These are phyloP conservation scores for Corythaixoides concolor DNA, from an alignment of 2,113 vertebrate genomes.

Conservation along the genomic window DNA sequence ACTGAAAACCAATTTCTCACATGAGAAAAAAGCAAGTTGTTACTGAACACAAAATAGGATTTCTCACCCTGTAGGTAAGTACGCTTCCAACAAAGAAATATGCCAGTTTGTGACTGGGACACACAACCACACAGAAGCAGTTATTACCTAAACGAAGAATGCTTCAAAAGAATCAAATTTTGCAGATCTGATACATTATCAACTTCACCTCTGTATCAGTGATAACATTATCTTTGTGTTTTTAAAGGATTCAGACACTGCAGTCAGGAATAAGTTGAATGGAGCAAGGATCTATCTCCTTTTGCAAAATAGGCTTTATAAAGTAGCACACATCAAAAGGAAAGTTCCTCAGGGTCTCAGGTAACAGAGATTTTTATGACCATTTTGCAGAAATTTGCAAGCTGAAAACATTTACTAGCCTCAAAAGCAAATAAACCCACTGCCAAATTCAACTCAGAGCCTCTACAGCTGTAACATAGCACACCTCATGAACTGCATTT, in stretches of 20 bases:
- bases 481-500: neutral
- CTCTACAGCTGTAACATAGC: neutral
- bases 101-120: no score
- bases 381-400: neutral
- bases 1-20: no score
- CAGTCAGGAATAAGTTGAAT: neutral
- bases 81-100: no score
- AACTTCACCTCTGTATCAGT: neutral
- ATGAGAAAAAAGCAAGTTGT: no score
- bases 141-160: no score
- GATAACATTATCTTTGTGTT: neutral
- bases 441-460: conserved; percentile 18
- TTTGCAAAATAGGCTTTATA: neutral
- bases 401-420: neutral
- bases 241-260: neutral
- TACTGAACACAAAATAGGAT: no score
- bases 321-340: neutral
- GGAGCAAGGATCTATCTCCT: neutral
- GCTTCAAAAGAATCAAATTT: no score
- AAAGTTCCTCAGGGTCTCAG: neutral
- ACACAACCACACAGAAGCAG: no score
- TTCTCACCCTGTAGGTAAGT: no score
- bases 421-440: conserved; percentile 6
- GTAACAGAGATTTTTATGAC: neutral
- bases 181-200: neutral